Evolutionary conservation across 2,888 invertebrate genomes (phyloP).

Genomic region (Adela reaumurella): DNA sequence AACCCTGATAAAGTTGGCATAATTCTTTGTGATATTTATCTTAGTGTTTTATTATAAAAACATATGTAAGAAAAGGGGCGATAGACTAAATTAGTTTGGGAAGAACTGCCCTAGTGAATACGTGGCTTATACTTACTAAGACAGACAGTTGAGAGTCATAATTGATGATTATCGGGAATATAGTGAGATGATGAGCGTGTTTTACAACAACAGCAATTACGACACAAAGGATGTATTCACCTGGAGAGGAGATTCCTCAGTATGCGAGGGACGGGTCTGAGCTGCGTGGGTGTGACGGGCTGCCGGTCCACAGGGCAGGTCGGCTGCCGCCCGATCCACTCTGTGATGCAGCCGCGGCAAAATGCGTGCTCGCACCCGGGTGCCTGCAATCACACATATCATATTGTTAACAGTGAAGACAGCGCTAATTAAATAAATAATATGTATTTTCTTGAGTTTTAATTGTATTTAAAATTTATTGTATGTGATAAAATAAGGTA

Average conservation of each 20-base stretch:
- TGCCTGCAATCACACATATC: slow-evolving; percentile 56
- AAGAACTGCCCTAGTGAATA: too few species aligned
- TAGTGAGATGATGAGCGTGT: too few species aligned
- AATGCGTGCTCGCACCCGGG: slow-evolving; percentile 96
- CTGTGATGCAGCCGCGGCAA: slow-evolving; percentile 89
- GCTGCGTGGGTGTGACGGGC: slow-evolving; percentile 81
- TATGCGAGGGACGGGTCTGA: slow-evolving; percentile 90
- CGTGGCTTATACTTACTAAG: too few species aligned
- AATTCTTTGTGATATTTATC: too few species aligned
- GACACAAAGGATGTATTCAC: slow-evolving; percentile 36
- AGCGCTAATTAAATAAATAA: slow-evolving; percentile 4
- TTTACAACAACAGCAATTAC: too few species aligned
- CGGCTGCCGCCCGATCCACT: slow-evolving; percentile 92
- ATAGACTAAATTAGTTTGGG: too few species aligned
- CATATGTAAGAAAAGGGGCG: too few species aligned
- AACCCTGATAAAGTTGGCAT: too few species aligned
- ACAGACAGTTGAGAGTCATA: too few species aligned
- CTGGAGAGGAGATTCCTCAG: slow-evolving; percentile 86
- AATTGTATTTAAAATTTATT: background rate
- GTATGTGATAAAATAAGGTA: background rate
- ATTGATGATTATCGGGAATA: too few species aligned
- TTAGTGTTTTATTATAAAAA: too few species aligned
- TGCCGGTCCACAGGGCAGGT: slow-evolving; percentile 94
- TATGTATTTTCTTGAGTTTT: background rate
- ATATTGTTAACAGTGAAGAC: background rate